These are phyloP conservation scores for Tiaroga cobitis DNA, from an alignment of 2,797 vertebrate species.

Conservation along the genomic window DNA sequence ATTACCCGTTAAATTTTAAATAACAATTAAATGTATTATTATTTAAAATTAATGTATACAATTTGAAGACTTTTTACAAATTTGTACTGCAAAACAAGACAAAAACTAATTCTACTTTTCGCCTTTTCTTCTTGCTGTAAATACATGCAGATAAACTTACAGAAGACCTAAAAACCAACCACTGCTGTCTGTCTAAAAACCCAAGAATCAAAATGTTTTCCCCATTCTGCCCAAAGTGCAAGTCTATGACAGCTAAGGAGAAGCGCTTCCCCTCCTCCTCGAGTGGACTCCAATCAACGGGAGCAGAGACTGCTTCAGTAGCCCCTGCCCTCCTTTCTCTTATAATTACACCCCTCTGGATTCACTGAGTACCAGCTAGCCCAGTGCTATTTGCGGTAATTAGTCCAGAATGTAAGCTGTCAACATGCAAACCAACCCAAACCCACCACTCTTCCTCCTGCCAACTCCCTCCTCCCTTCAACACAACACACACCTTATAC, in stretches of 20 bases:
- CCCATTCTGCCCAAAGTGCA: slow-evolving; percentile 44
- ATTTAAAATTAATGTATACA: neutral
- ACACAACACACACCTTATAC: slow-evolving; percentile 69
- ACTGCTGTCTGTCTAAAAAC: neutral
- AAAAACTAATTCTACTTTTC: neutral
- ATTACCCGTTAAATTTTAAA: neutral
- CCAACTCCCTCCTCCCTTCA: slow-evolving; percentile 63
- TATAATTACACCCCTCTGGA: slow-evolving; percentile 79
- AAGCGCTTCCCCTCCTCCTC: slow-evolving; percentile 50
- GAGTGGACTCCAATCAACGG: slow-evolving; percentile 65
- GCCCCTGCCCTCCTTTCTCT: slow-evolving; percentile 78
- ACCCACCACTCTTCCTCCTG: slow-evolving; percentile 66
- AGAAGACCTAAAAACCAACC: neutral
- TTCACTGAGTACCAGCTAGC: slow-evolving; percentile 74
- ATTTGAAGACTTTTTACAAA: neutral
- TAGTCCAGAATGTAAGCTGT: slow-evolving; percentile 82
- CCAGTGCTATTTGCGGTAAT: slow-evolving; percentile 77
- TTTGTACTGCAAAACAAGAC: neutral
- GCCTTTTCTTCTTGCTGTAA: neutral
- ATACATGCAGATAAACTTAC: slow-evolving; percentile 1
- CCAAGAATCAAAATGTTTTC: slow-evolving; percentile 53
- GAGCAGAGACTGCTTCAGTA: slow-evolving; percentile 67
- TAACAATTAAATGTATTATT: neutral
- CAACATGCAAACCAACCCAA: slow-evolving; percentile 73
- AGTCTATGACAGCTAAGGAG: slow-evolving; percentile 65